These are phyloP conservation scores for Hylia prasina DNA, from an alignment of 2,113 vertebrate species.

Conservation along the genomic window DNA sequence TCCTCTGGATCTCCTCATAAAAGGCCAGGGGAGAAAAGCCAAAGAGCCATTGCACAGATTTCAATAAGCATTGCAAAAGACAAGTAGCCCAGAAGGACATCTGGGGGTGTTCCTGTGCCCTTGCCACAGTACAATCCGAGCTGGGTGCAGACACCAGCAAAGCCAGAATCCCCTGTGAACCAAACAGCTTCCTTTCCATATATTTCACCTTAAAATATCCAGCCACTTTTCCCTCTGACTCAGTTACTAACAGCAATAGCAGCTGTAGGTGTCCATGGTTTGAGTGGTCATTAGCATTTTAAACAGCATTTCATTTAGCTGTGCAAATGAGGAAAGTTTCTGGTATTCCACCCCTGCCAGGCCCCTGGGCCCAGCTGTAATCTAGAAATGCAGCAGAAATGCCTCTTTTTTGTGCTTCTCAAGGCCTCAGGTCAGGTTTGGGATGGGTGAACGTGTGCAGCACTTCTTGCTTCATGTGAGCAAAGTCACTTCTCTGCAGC, in stretches of 20 bases:
- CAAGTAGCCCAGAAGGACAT: neutral
- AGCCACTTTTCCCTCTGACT: neutral
- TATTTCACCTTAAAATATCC: neutral
- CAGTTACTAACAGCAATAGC: neutral
- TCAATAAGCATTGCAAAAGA: neutral
- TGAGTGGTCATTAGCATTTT: neutral
- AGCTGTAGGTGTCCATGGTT: neutral
- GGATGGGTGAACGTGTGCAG: neutral
- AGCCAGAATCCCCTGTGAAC: neutral
- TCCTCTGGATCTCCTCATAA: neutral
- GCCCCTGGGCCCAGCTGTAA: neutral
- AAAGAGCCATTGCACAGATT: neutral
- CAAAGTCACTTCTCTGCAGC: neutral
- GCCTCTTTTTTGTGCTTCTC: neutral
- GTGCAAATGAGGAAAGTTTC: neutral
- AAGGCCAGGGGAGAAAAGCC: neutral
- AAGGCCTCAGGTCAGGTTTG: neutral
- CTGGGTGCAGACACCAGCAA: neutral
- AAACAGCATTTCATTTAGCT: neutral
- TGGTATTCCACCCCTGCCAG: neutral
- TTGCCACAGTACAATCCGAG: neutral
- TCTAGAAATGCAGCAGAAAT: neutral
- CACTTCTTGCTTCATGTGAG: neutral
- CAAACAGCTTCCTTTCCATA: neutral
- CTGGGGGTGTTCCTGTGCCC: neutral